Evolutionary conservation across 2,113 vertebrate species (phyloP).

Genomic region (Phaethon lepturus): DNA sequence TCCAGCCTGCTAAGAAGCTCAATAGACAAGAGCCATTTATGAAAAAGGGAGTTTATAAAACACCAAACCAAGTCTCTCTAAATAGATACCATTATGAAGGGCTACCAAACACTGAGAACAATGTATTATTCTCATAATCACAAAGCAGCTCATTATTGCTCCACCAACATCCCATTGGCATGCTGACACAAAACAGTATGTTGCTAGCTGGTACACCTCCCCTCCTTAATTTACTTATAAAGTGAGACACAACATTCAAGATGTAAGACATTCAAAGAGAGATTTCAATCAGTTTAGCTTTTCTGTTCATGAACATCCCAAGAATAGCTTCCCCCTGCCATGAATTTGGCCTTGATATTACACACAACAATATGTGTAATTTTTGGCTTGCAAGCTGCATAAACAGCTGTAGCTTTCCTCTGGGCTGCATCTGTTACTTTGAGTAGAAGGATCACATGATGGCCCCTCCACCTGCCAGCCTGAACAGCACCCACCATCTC

Average conservation of each 20-base stretch:
- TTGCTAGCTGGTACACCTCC: neutral
- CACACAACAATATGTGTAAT: neutral
- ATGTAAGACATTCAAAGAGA: neutral
- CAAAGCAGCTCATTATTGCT: neutral
- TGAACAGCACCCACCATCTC: neutral
- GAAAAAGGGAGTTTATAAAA: neutral
- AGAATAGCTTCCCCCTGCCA: neutral
- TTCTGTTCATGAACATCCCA: neutral
- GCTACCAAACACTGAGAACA: neutral
- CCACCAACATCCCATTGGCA: neutral
- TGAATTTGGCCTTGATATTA: neutral
- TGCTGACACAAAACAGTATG: neutral
- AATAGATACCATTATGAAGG: neutral
- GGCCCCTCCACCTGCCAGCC: neutral
- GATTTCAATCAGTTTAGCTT: neutral
- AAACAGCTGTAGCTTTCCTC: conserved; percentile 21
- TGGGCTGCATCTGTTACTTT: neutral
- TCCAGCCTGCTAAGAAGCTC: neutral
- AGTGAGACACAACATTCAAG: neutral
- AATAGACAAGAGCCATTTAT: neutral
- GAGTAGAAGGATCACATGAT: neutral
- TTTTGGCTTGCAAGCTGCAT: neutral
- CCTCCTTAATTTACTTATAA: neutral
- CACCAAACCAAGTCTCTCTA: neutral
- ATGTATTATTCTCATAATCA: neutral